phyloP scores from a whole-genome alignment of 2,113 vertebrate species.

The Rostratula benghalensis region DNA sequence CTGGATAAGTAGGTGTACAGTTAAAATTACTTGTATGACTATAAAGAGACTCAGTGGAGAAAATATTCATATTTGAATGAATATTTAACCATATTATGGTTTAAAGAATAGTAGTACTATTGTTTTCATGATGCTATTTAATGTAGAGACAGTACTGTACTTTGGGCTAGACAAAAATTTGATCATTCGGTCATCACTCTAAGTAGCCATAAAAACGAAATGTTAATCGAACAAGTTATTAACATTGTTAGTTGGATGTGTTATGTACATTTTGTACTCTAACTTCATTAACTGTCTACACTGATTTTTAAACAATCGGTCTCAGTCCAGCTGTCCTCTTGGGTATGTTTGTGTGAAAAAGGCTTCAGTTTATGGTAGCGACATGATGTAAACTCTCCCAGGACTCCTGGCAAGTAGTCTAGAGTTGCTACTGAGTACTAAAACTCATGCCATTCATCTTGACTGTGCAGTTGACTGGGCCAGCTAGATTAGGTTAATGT shows the following conservation, averaged over 20 bases:
- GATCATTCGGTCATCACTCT: neutral
- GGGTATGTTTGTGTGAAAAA: neutral
- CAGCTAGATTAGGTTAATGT: neutral
- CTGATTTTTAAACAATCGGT: neutral
- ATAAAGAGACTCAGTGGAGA: neutral
- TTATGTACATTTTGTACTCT: neutral
- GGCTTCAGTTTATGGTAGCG: neutral
- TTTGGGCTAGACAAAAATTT: neutral
- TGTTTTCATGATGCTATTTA: neutral
- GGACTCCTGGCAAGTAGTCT: neutral
- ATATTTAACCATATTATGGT: neutral
- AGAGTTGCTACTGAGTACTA: neutral
- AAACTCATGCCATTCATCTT: neutral
- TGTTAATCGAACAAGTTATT: neutral
- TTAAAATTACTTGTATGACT: neutral
- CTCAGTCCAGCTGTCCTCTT: slow-evolving; percentile 2
- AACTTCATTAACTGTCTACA: slow-evolving; percentile 9
- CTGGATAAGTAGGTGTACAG: neutral
- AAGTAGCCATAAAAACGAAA: neutral
- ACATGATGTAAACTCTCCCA: neutral
- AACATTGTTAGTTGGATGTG: neutral
- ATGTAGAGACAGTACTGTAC: neutral
- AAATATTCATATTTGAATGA: neutral
- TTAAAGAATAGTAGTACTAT: neutral
- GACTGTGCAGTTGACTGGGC: neutral